Base-by-base conservation (phyloP, 2,797 vertebrate genomes). In the Lates japonicus region DNA sequence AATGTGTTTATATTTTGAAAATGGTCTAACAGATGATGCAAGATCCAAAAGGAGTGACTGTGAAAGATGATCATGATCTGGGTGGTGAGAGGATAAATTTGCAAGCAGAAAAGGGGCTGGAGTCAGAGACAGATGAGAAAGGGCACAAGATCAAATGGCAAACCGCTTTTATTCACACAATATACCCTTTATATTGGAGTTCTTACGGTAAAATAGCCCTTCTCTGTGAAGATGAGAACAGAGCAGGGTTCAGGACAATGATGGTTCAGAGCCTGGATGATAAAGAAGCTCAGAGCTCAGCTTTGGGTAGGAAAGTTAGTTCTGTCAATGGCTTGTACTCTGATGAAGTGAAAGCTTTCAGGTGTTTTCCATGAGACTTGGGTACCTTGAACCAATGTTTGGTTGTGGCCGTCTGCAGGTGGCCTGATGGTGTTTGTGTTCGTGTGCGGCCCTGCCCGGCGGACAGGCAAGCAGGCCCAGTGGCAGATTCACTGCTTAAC, bases 141-240 rank as follows among this genome's bases (percentile, higher is more conserved):
- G 71, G 54, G 33, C 61, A 52, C 54, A 22, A 46, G 78, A 90
- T 90, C 80, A 90, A 87, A 86, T 65, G 4, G n/a, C 70, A 62
- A 65, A 77, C 61, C 55, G n/a, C 65, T n/a, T n/a, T n/a, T n/a
- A 39, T 72, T 58, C 68, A 60, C 77, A 85, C 74, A 84, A 49
- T 64, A 35, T 74, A 25, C 14, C 46, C 59, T 78, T 80, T 77
- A 59, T 82, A 35, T 22, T 29, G 31, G 22, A 16, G n/a, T n/a
- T 48, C 33, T 81, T 31, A 44, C 14, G 2, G 20, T 72, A 39
- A 82, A 73, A 44, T 49, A 70, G 35, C 25, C 44, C 31, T 20
- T 70, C 29, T 78, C 44, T 77, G 29, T 59, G 61, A 57, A 69
- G 71, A 82, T 77, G 52, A 68, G 31, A 74, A 46, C 57, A 72